Conservation (phyloP, 53 echinoderm and acorn worm species). For the Crossaster papposus region DNA sequence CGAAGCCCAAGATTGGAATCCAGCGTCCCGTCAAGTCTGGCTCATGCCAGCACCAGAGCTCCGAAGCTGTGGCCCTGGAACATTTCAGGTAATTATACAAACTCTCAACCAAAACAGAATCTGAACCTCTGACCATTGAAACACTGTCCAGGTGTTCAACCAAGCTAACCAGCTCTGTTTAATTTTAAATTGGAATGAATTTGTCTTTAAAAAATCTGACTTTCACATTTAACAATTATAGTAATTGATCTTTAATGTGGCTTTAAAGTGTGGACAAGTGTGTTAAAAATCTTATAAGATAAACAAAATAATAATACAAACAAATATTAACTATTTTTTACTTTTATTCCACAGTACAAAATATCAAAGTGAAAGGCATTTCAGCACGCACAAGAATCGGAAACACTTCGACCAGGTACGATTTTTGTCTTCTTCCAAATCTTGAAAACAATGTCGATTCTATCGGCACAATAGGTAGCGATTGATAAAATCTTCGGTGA, state of each 20-base stretch:
- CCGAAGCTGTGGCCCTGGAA: slow-evolving; percentile 88
- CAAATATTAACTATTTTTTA: neutral
- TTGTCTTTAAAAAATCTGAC: no score
- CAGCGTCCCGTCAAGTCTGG: slow-evolving; percentile 32
- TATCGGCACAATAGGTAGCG: neutral
- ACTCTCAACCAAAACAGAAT: neutral
- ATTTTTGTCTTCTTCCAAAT: neutral
- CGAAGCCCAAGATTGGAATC: neutral
- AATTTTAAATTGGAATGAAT: no score
- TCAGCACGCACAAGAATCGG: slow-evolving; percentile 76
- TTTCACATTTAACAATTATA: no score
- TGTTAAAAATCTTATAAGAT: no score
- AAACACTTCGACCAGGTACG: slow-evolving; percentile 91
- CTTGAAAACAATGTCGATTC: neutral
- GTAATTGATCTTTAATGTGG: no score
- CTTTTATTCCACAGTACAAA: slow-evolving; percentile 64
- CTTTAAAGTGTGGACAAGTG: no score
- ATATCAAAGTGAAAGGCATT: slow-evolving; percentile 87
- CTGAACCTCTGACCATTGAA: no score
- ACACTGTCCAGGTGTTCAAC: no score
- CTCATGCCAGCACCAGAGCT: slow-evolving; percentile 67
- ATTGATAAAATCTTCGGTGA: neutral
- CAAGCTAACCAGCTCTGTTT: no score
- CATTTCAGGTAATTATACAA: slow-evolving; percentile 70
- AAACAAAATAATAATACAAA: no score